Evolutionary conservation across 2,888 invertebrate genomes (phyloP), one percentile per base, ranked within the genome.

Genomic region (Dendrolimus houi): DNA sequence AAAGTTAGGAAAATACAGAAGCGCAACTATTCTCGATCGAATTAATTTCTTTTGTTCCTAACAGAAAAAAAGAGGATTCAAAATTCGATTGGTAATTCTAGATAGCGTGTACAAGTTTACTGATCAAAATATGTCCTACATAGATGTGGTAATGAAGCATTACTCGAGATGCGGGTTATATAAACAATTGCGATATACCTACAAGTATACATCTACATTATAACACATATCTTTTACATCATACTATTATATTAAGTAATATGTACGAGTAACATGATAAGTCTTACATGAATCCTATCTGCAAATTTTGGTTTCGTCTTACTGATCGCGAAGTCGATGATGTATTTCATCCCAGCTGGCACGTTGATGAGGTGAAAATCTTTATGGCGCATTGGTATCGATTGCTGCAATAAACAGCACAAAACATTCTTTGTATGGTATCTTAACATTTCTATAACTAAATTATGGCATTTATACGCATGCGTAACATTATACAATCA

Each of bases 331-430:
- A 96, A 94, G 72, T 96, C 96, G 59, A 95, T 93, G 29, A 95
- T 91, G 80, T 95, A 95, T 69, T 94, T 94, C n/a, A 96, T 77
- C 0, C 95, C 91, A n/a, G 92, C 72, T 1, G 95, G 95, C 13
- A 96, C 85, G 73, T 96, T 94, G 52, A 96, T 80, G 59, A 94
- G 84, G 73, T 96, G 94, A 53, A 95, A 92, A 71, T 93, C 93
- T 79, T 96, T 96, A 82, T 96, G 96, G 13, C 96, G 91, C 92
- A 96, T 93, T 8, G 96, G 96, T 61, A 95, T 64, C 0, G 96
- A 95, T 92, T 96, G 95, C 94, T 94, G 82, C 57, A 91, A 81
- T 56, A 64, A 59, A 29, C 29, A 29, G 29, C 29, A 29, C 29
- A 29, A 29, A 29, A 29, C 29, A 29, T 29, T 29, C 0, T 29